Evolutionary conservation across 53 echinoderm and acorn worm genomes (phyloP), one percentile per base, ranked within the genome.

Genomic region (Luidia sarsii): DNA sequence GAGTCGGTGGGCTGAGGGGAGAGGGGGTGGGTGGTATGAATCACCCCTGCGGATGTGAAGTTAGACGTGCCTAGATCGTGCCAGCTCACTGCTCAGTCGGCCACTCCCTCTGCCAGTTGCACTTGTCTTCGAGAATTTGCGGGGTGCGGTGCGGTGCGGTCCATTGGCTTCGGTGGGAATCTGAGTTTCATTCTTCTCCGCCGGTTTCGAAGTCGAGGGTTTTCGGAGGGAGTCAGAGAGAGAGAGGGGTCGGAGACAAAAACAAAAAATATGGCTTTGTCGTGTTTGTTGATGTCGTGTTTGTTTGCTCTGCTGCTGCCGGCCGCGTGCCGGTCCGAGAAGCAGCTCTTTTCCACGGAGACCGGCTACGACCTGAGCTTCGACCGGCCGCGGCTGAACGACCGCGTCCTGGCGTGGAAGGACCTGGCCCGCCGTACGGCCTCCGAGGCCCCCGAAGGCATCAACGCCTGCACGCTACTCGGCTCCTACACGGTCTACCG

Each of bases 401-500:
- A 72, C 24, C 72, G 84, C 18, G 9, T 19, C 5, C 65, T 84
- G 6, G 10, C 64, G 27, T 84, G 84, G 84, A 34, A 19, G 19
- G 29, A 63, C 5, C 71, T 64, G 8, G 60, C 48, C 3, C 39
- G 33, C 33, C 34, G 15, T 24, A 59, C 50, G 1, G 77, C 60
- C 22, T 22, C 2, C 48, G 32, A 27, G 3, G 30, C 61, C 1
- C 57, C 83, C 28, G 60, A 69, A 27, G 73, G 73, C 13, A 10
- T 84, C 50, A 52, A 84, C 18, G 73, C 27, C 51, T 84, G 84
- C 64, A 33, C 2, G 0, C 89, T 72, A 16, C 75, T 50, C 10
- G 89, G 89, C 10, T 57, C 79, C 20, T 92, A 92, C 72, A 65
- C 55, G 24, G 75, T 86, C 2, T 67, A 82, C 33, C 89, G 92